phyloP scores from a whole-genome alignment of 2,888 invertebrate species.

The Camptogramma bilineatum region DNA sequence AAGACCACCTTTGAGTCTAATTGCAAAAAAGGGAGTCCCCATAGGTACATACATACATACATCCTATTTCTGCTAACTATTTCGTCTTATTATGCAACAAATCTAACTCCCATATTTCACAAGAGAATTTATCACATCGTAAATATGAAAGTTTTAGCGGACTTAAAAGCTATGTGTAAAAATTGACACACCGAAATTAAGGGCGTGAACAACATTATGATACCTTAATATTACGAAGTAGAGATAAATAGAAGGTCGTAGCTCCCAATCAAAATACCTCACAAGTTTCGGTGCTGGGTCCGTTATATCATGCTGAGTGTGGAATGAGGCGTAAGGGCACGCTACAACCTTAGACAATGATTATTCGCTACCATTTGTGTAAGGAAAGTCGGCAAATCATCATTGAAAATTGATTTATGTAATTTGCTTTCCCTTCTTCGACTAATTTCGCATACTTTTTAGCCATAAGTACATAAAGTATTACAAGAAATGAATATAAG shows the following conservation, averaged over 20 bases:
- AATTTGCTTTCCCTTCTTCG: not conserved
- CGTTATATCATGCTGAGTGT: constrained; percentile 41
- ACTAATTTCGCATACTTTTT: too few species aligned
- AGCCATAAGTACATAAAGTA: too few species aligned
- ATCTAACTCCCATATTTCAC: constrained; percentile 19
- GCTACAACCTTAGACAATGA: constrained; percentile 23
- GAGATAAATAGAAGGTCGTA: constrained; percentile 60
- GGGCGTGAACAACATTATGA: constrained; percentile 44
- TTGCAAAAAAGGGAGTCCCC: too few species aligned
- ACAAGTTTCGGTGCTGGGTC: constrained; percentile 62
- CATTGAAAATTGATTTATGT: not conserved
- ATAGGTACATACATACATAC: too few species aligned
- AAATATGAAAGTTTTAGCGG: constrained; percentile 39
- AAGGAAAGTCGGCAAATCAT: constrained; percentile 7
- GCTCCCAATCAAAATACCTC: constrained; percentile 70
- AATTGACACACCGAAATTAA: constrained; percentile 47
- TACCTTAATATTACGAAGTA: constrained; percentile 46
- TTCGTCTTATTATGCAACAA: not conserved
- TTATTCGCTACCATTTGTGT: constrained; percentile 14
- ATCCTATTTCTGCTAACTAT: not conserved
- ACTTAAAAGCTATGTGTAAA: constrained; percentile 30
- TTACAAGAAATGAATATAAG: too few species aligned
- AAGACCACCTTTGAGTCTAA: too few species aligned
- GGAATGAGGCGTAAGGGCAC: constrained; percentile 30
- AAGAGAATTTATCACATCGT: constrained; percentile 29